phyloP scores from a whole-genome alignment of 2,888 invertebrate species.

The Chironomus riparius region DNA sequence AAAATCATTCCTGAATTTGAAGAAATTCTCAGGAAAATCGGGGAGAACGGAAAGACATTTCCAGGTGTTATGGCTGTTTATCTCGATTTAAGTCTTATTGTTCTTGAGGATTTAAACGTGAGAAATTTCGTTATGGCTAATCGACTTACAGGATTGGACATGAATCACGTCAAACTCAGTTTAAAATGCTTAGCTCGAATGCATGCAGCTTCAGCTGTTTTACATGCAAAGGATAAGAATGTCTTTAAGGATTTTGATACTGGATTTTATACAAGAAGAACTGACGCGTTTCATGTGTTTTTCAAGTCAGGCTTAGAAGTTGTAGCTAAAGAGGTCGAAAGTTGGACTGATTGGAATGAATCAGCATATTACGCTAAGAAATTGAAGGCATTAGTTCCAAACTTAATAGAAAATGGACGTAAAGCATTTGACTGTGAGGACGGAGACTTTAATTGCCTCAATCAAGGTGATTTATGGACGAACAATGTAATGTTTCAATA shows the following conservation, averaged over 20 bases:
- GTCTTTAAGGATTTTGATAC: not conserved
- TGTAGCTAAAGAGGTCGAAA: not conserved
- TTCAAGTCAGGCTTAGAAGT: not conserved
- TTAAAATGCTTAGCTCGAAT: constrained; percentile 2
- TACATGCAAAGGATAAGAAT: not conserved
- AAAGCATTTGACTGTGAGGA: constrained; percentile 9
- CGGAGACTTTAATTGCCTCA: not conserved
- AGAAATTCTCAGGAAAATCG: not conserved
- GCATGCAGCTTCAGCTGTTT: constrained; percentile 3
- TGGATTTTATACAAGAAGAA: constrained; percentile 11
- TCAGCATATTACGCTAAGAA: constrained; percentile 2
- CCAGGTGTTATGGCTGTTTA: not conserved
- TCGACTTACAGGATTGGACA: not conserved
- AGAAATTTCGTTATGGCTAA: constrained; percentile 8
- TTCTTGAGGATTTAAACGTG: constrained; percentile 9
- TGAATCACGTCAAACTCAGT: not conserved
- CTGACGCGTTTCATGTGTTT: not conserved
- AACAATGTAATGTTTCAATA: constrained; percentile 21
- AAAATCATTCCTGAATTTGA: not conserved
- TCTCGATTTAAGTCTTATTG: not conserved
- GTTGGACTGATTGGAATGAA: not conserved
- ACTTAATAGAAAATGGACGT: not conserved
- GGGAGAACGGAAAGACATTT: not conserved
- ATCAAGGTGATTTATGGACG: constrained; percentile 22
- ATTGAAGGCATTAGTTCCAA: not conserved